Percentiles rank a stretch among this genome's conserved stretches.
These are phyloP conservation scores for Dolichopus griseipennis DNA, from an alignment of 2,888 invertebrate species.

Conservation along the genomic window DNA sequence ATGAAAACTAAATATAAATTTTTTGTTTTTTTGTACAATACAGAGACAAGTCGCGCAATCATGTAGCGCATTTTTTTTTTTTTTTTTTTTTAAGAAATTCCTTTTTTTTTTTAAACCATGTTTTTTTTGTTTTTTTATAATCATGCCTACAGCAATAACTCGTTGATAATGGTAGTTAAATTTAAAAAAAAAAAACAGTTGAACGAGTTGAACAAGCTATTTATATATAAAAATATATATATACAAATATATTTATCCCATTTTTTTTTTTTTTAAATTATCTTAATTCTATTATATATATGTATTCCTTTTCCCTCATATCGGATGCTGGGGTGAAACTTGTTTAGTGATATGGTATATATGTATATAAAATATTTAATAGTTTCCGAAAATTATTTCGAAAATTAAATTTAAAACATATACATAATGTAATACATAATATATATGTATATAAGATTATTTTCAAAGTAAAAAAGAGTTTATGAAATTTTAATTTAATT, in stretches of 20 bases:
- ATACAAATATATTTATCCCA: constrained; percentile 15
- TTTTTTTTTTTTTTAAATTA: background rate
- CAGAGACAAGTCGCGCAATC: background rate
- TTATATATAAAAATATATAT: constrained; percentile 12
- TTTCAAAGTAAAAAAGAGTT: too few relatives aligned
- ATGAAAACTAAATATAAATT: background rate
- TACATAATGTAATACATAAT: too few relatives aligned
- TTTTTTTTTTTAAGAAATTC: background rate
- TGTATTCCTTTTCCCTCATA: constrained; percentile 1
- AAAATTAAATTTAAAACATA: background rate
- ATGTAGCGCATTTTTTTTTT: background rate
- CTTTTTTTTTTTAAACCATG: too few relatives aligned
- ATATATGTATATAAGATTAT: too few relatives aligned
- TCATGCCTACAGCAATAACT: background rate
- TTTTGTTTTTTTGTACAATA: background rate
- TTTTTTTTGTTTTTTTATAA: background rate
- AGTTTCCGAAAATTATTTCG: background rate
- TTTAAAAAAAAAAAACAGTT: background rate
- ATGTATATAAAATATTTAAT: background rate
- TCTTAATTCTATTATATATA: background rate
- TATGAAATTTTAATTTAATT: too few relatives aligned
- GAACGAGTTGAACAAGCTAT: background rate
- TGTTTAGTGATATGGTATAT: constrained; percentile 17
- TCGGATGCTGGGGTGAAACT: constrained; percentile 11
- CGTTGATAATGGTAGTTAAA: background rate